A percentile compares a stretch with the other conserved stretches of the same genome.
phyloP scores from a whole-genome alignment of 2,797 vertebrate genomes.

The Pteronotus mesoamericanus region DNA sequence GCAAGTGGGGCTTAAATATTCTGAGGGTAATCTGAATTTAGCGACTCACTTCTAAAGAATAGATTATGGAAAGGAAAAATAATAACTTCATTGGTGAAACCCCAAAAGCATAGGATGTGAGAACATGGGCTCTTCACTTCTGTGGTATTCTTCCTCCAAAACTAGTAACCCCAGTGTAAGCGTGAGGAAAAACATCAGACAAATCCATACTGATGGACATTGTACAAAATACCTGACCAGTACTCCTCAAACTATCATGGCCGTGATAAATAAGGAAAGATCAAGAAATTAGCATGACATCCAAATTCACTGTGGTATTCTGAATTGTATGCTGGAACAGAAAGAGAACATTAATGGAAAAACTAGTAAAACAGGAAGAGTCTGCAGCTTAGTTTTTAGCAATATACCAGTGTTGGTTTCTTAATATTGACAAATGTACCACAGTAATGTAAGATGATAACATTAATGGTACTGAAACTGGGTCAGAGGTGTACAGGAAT shows the following conservation, averaged over 20 bases:
- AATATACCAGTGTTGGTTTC: background rate
- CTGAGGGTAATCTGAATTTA: background rate
- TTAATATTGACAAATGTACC: background rate
- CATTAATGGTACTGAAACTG: background rate
- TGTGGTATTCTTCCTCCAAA: slow-evolving; percentile 15
- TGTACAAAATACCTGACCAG: background rate
- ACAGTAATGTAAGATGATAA: background rate
- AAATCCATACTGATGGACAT: background rate
- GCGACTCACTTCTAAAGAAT: background rate
- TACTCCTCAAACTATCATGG: background rate
- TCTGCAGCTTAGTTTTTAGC: background rate
- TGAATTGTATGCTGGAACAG: background rate
- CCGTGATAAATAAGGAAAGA: background rate
- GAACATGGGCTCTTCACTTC: background rate
- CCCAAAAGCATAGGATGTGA: background rate
- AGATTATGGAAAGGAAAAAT: background rate
- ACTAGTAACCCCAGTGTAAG: background rate
- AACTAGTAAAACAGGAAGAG: background rate
- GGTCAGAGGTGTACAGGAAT: background rate
- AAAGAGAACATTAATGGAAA: background rate
- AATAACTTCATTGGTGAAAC: slow-evolving; percentile 5
- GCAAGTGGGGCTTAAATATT: background rate
- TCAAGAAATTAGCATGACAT: background rate
- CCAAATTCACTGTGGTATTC: background rate
- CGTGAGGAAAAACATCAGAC: background rate